Base-by-base conservation (phyloP, 2,888 invertebrate genomes). In the Sminthurinus aureus region DNA sequence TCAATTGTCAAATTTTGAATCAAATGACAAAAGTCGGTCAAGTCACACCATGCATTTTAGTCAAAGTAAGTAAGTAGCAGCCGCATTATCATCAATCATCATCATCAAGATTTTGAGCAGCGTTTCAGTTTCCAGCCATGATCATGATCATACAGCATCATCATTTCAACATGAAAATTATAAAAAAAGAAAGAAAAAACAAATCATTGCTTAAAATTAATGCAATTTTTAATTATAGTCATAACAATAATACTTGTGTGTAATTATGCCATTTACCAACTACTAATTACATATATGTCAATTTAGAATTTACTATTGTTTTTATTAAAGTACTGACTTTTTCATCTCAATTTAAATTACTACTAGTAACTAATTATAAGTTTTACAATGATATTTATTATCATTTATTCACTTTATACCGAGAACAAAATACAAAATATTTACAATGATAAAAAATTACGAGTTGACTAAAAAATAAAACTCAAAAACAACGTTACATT, bases 101-200 rank as follows among this genome's bases (percentile, higher is more conserved):
- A 79, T 22, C 69, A 79, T 69, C 38, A 38, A 38, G 38, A 58
- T 58, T 58, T 58, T 58, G n/a, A n/a, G n/a, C 18, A 38, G 38
- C 38, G 58, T 58, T 15, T 58, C 58, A 58, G 38, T 38, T 38
- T 38, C 38, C 38, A 38, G 38, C 38, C 38, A 58, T 15, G 15
- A 58, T 13, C 58, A 58, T 58, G 15, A 58, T 58, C 81, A 81
- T 52, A 38, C 81, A 81, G 52, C 81, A 81, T 80, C 80, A 81
- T 75, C 81, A 81, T 81, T 81, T 66, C 81, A 81, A 73, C 81
- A 74, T 73, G 81, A 38, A 81, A 81, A 81, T 81, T 74, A 81
- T 81, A 81, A 74, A 77, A 74, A 71, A 81, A 73, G 58, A 50
- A 74, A 74, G 24, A 81, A 81, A n/a, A 69, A 79, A 64, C 38